Evolutionary conservation across 2,888 invertebrate genomes (phyloP).

Genomic region (Spodoptera exigua): DNA sequence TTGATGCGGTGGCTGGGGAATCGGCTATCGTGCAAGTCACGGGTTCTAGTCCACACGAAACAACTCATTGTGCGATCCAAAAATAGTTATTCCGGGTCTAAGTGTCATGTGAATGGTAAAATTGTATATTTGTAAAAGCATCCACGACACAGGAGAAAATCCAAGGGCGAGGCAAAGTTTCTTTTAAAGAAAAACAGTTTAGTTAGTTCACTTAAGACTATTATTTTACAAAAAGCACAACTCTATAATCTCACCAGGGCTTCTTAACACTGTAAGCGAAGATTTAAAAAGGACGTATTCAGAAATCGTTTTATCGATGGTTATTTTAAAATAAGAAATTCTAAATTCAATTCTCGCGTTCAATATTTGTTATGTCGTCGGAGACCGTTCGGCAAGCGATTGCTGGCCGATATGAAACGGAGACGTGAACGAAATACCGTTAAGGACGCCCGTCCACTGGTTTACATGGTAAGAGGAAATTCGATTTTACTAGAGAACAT

Average conservation of each 20-base stretch:
- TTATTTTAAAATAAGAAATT: conserved; percentile 68
- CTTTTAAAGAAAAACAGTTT: too few relatives aligned
- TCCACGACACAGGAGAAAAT: too few relatives aligned
- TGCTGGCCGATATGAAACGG: conserved; percentile 68
- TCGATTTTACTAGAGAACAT: conserved; percentile 51
- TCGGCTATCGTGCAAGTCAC: too few relatives aligned
- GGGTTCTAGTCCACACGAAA: too few relatives aligned
- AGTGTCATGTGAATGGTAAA: too few relatives aligned
- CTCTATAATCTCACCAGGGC: conserved; percentile 11
- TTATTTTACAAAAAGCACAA: conserved; percentile 9
- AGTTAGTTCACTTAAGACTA: neutral
- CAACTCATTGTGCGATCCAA: too few relatives aligned
- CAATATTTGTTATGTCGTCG: conserved; percentile 73
- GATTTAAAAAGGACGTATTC: conserved; percentile 29
- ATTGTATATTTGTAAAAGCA: too few relatives aligned
- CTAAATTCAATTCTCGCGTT: conserved; percentile 72
- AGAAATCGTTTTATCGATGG: conserved; percentile 43
- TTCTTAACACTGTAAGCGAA: conserved; percentile 16
- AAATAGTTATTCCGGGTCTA: too few relatives aligned
- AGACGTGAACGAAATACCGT: conserved; percentile 70
- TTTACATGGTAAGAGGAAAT: conserved; percentile 44
- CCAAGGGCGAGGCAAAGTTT: too few relatives aligned
- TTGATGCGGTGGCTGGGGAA: too few relatives aligned
- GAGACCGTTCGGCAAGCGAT: conserved; percentile 63
- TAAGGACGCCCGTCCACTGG: conserved; percentile 50